Evolutionary conservation across 2,888 invertebrate genomes (phyloP).

Genomic region (Pemphredon lugubris): DNA sequence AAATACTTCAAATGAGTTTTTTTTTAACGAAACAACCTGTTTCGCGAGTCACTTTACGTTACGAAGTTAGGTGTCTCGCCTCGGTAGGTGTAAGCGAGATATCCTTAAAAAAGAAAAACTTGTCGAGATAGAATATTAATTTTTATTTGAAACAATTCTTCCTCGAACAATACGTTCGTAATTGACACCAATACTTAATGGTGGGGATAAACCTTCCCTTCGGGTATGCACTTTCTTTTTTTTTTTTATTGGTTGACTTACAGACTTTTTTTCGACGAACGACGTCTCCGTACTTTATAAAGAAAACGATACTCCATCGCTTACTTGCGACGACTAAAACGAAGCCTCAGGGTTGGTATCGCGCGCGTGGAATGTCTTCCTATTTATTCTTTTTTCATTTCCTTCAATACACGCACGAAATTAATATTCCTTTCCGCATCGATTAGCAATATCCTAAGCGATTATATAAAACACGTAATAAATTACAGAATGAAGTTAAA

Average conservation of each 20-base stretch:
- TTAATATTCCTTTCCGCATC: constrained; percentile 17
- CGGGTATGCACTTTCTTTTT: background rate
- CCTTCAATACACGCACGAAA: background rate
- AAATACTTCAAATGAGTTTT: too few relatives aligned
- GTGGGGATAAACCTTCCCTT: too few relatives aligned
- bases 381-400: background rate
- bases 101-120: too few relatives aligned
- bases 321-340: constrained; percentile 14
- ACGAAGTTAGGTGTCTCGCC: too few relatives aligned
- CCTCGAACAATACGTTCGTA: too few relatives aligned
- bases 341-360: constrained; percentile 3
- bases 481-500: constrained; percentile 73
- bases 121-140: too few relatives aligned
- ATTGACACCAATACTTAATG: too few relatives aligned
- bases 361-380: constrained; percentile 22
- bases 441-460: constrained; percentile 30
- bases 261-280: constrained; percentile 35
- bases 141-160: too few relatives aligned
- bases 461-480: constrained; percentile 71
- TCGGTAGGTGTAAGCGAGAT: too few relatives aligned
- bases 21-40: too few relatives aligned
- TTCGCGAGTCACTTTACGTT: too few relatives aligned
- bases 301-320: constrained; percentile 12
- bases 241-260: constrained; percentile 49
- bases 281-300: constrained; percentile 24